Evolutionary conservation across 2,888 invertebrate species (phyloP).

Genomic region (Cephalotes varians): DNA sequence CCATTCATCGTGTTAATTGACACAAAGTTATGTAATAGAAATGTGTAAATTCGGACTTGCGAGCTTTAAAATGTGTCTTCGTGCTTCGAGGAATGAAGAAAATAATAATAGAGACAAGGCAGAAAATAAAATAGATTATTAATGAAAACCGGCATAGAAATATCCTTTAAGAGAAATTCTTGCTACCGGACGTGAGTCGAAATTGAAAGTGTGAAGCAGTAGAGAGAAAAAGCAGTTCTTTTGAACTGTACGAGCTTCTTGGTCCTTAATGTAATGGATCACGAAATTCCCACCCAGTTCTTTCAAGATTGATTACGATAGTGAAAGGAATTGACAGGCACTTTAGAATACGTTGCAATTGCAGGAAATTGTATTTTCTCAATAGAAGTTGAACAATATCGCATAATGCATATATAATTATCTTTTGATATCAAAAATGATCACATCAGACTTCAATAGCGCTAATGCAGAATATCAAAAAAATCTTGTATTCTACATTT

Average conservation of each 20-base stretch:
- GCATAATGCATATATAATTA: neutral
- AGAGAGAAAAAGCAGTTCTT: conserved; percentile 5
- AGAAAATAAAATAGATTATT: conserved; percentile 29
- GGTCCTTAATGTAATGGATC: conserved; percentile 8
- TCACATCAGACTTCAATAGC: neutral
- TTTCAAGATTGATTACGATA: conserved; percentile 23
- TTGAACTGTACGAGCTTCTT: conserved; percentile 13
- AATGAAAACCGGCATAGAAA: conserved; percentile 7
- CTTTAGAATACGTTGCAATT: neutral
- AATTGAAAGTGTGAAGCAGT: conserved; percentile 40
- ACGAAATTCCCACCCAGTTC: conserved; percentile 16
- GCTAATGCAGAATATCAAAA: no score
- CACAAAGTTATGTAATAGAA: conserved; percentile 12
- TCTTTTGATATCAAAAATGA: neutral
- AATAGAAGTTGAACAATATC: neutral
- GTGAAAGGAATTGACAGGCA: neutral
- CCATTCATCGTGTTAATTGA: conserved; percentile 40
- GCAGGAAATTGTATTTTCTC: neutral
- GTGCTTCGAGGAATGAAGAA: neutral
- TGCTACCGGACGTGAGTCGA: conserved; percentile 1
- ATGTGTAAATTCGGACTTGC: neutral
- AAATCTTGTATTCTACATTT: neutral
- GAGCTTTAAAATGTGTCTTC: neutral
- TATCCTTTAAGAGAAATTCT: conserved; percentile 28
- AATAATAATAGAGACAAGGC: conserved; percentile 10